Conservation (phyloP, 2,888 invertebrate species). For the Volucella zonaria region DNA sequence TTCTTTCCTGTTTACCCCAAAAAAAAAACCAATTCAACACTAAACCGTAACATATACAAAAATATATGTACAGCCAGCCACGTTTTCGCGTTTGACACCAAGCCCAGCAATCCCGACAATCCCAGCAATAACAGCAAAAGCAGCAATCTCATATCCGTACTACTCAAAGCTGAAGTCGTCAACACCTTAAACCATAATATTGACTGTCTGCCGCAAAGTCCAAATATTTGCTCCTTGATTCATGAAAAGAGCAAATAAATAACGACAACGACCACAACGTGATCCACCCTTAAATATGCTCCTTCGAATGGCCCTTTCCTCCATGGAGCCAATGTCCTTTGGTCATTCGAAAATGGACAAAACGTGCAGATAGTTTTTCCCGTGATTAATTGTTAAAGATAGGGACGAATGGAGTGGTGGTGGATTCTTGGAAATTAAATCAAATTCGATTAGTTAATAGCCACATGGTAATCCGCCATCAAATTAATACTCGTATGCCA, state of each 20-base stretch:
- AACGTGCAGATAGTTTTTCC: constrained; percentile 18
- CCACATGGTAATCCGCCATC: constrained; percentile 15
- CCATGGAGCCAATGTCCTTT: constrained; percentile 6
- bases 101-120: no score
- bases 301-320: neutral
- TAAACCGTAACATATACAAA: no score
- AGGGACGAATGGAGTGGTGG: neutral
- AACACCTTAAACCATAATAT: constrained; percentile 32
- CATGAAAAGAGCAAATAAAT: constrained; percentile 37
- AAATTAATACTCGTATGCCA: neutral
- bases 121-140: neutral
- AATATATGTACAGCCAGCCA: neutral
- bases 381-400: constrained; percentile 35
- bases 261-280: constrained; percentile 1
- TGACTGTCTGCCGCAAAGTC: constrained; percentile 30
- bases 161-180: neutral
- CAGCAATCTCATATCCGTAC: neutral
- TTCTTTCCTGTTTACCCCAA: no score
- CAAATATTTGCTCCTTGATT: constrained; percentile 39
- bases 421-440: constrained; percentile 32
- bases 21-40: no score
- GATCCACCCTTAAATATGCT: constrained; percentile 2
- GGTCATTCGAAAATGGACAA: constrained; percentile 34
- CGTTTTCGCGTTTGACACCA: no score
- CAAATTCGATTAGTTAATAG: constrained; percentile 47